Conservation (phyloP, 2,113 vertebrate genomes). For the Fulica atra region DNA sequence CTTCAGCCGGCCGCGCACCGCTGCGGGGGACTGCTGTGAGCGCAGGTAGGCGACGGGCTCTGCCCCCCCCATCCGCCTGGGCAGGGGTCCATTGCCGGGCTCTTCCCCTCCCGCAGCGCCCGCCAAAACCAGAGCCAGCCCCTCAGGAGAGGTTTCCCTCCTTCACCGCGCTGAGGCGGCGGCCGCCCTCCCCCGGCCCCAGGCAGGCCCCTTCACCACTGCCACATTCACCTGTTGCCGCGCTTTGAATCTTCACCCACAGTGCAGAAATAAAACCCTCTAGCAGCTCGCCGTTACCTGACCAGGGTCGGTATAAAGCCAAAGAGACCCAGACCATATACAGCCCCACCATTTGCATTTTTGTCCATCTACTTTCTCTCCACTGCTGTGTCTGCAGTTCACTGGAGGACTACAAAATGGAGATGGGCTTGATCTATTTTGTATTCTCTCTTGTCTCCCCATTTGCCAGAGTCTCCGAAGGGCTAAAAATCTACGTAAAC, state of each 20-base stretch:
- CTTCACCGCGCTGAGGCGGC: not conserved
- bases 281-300: not conserved
- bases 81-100: not conserved
- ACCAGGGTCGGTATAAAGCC: not conserved
- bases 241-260: not conserved
- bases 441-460: not conserved
- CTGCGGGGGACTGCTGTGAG: not conserved
- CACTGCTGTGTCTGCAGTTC: not conserved
- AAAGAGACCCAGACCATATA: fast-evolving
- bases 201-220: not conserved
- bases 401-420: not conserved
- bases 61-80: not conserved
- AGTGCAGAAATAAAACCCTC: not conserved
- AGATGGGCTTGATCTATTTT: not conserved
- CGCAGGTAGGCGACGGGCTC: not conserved
- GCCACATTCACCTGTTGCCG: fast-evolving
- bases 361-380: not conserved
- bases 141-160: not conserved
- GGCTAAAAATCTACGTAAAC: not conserved
- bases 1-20: not conserved
- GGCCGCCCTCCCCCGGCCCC: not conserved
- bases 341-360: not conserved
- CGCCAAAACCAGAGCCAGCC: not conserved
- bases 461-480: not conserved
- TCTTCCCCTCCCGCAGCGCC: not conserved